Percentiles rank a stretch among this genome's conserved stretches.
These are phyloP conservation scores for Xenentodon cancila DNA, from an alignment of 2,797 vertebrate genomes.

Conservation along the genomic window DNA sequence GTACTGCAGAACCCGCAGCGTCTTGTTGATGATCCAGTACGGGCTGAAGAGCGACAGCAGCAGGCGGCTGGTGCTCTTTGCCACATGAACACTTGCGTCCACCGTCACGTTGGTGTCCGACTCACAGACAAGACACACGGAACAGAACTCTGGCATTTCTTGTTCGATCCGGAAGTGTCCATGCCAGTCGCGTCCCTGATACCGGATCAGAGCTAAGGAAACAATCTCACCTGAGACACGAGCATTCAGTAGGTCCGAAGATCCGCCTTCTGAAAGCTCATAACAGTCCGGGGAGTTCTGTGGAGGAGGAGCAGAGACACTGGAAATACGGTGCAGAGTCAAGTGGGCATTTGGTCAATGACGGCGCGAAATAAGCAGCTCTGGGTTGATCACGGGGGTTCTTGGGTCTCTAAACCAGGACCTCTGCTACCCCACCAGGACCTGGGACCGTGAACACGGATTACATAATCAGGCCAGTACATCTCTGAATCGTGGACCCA, in stretches of 20 bases:
- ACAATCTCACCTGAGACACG: constrained; percentile 87
- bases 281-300: constrained; percentile 86
- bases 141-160: constrained; percentile 87
- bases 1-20: constrained; percentile 94
- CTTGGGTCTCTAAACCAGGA: too few species aligned
- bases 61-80: constrained; percentile 65
- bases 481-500: too few species aligned
- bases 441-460: too few species aligned
- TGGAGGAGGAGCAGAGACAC: background rate
- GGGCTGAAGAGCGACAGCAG: constrained; percentile 91
- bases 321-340: too few species aligned
- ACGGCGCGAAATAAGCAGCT: too few species aligned
- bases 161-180: constrained; percentile 84
- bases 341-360: too few species aligned
- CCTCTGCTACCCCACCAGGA: too few species aligned
- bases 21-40: constrained; percentile 98
- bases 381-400: too few species aligned
- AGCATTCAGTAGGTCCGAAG: constrained; percentile 88
- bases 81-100: constrained; percentile 86
- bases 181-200: constrained; percentile 92
- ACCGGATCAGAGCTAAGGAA: constrained; percentile 88
- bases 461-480: too few species aligned
- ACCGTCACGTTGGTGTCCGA: constrained; percentile 66
- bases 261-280: constrained; percentile 87
- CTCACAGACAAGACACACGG: constrained; percentile 83